Conservation (phyloP, 2,888 invertebrate genomes). For the Drosophila quasianomalipes region DNA sequence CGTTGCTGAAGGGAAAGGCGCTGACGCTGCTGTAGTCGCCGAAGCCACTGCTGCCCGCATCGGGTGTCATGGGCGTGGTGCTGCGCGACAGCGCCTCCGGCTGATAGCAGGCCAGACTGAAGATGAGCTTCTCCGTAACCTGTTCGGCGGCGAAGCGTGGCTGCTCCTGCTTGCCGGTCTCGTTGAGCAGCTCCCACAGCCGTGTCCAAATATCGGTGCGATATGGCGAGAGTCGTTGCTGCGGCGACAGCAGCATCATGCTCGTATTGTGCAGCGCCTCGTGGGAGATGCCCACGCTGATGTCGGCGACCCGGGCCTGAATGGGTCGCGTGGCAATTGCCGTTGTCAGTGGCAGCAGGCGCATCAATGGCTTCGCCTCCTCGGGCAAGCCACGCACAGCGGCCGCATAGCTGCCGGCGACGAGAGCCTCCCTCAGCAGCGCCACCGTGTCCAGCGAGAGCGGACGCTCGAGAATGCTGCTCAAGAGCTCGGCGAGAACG, state of each 20-base stretch:
- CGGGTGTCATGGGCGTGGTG: constrained; percentile 93
- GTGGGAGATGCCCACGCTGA: constrained; percentile 89
- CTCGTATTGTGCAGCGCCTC: constrained; percentile 93
- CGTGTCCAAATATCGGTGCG: constrained; percentile 93
- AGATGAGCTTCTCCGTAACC: constrained; percentile 91
- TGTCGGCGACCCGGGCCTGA: constrained; percentile 85
- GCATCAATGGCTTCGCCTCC: constrained; percentile 90
- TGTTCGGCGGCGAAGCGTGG: constrained; percentile 89
- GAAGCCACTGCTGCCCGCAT: constrained; percentile 86
- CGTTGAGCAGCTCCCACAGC: constrained; percentile 90
- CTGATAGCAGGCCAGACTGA: constrained; percentile 93
- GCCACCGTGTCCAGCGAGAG: constrained; percentile 87
- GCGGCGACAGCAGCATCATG: constrained; percentile 93
- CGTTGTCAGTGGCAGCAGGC: constrained; percentile 90
- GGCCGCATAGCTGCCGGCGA: constrained; percentile 90
- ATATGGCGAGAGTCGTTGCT: constrained; percentile 93
- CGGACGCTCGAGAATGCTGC: constrained; percentile 88
- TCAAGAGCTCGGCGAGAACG: constrained; percentile 90
- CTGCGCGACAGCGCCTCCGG: constrained; percentile 94
- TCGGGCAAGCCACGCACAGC: constrained; percentile 90
- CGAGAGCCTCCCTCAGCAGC: constrained; percentile 92
- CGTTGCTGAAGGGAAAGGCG: constrained; percentile 85
- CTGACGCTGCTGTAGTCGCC: constrained; percentile 86
- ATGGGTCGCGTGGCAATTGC: constrained; percentile 83
- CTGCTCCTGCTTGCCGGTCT: constrained; percentile 87